Percentiles rank a stretch among this genome's conserved stretches.
Conservation (phyloP, 92 coral and sea anemone species). For the Zoanthus sociatus region DNA sequence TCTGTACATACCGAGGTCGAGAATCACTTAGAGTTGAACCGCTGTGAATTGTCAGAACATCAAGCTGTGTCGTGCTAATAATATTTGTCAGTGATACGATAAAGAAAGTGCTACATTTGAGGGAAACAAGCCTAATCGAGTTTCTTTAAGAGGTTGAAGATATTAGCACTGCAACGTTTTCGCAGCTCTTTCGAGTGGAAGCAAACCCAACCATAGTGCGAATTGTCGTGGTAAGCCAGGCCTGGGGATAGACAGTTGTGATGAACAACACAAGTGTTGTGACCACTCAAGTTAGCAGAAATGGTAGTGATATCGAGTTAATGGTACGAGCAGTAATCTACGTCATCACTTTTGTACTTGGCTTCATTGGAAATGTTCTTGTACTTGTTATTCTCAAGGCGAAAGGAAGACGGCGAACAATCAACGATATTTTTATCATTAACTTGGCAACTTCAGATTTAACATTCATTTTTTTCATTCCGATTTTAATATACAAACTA, state of each 20-base stretch:
- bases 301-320: not conserved
- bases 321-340: constrained; percentile 47
- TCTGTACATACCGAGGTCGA: not conserved
- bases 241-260: not conserved
- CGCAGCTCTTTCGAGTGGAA: constrained; percentile 20
- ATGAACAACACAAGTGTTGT: constrained; percentile 34
- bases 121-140: constrained; percentile 15
- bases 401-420: constrained; percentile 74
- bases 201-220: not conserved
- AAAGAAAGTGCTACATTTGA: not conserved
- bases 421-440: constrained; percentile 87
- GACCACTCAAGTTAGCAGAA: not conserved
- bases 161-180: constrained; percentile 4
- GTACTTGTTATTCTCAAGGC: constrained; percentile 70
- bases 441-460: constrained; percentile 84
- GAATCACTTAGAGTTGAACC: not conserved
- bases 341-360: constrained; percentile 72
- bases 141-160: constrained; percentile 15
- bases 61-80: not conserved
- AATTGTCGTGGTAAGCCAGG: not conserved
- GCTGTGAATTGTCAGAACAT: not conserved
- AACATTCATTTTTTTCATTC: constrained; percentile 76
- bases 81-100: constrained; percentile 13
- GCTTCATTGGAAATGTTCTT: constrained; percentile 77
- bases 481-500: constrained; percentile 74